A percentile compares a stretch with the other conserved stretches of the same genome.
Conservation (phyloP, 2,797 vertebrate species). For the Coilia nasus region DNA sequence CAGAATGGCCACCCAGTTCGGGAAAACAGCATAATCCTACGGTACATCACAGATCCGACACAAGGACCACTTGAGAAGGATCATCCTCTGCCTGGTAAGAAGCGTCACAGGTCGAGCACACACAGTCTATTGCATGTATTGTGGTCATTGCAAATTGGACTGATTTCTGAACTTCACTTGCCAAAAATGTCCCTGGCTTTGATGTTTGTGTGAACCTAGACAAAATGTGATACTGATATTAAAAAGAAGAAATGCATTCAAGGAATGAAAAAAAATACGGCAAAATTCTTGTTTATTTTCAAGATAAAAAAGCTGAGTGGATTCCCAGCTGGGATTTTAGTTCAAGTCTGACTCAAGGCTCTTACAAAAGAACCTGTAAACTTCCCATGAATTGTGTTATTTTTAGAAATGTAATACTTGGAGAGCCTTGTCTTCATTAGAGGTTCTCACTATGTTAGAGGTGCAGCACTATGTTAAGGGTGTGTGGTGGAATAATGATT, state of each 20-base stretch:
- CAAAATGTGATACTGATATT: neutral
- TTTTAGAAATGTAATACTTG: conserved; percentile 6
- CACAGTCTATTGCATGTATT: neutral
- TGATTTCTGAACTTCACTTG: neutral
- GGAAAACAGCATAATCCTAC: conserved; percentile 80
- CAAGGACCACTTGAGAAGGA: conserved; percentile 70
- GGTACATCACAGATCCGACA: conserved; percentile 91
- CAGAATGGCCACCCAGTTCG: conserved; percentile 72
- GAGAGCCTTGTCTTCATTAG: neutral
- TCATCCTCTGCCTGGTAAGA: conserved; percentile 79
- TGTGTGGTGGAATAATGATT: neutral
- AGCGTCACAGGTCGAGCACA: neutral
- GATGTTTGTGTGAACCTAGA: neutral
- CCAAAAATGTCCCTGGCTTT: neutral
- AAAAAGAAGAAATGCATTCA: neutral
- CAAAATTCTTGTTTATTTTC: neutral
- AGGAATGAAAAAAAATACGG: neutral
- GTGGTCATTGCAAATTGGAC: neutral
- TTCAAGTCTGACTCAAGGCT: conserved; percentile 10
- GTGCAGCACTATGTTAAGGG: neutral
- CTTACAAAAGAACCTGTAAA: neutral
- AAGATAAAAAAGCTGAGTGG: neutral
- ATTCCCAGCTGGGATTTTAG: neutral
- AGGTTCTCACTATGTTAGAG: neutral
- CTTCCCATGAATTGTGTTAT: neutral